Evolutionary conservation across 2,888 invertebrate species (phyloP).

Genomic region (Gari tellinella): DNA sequence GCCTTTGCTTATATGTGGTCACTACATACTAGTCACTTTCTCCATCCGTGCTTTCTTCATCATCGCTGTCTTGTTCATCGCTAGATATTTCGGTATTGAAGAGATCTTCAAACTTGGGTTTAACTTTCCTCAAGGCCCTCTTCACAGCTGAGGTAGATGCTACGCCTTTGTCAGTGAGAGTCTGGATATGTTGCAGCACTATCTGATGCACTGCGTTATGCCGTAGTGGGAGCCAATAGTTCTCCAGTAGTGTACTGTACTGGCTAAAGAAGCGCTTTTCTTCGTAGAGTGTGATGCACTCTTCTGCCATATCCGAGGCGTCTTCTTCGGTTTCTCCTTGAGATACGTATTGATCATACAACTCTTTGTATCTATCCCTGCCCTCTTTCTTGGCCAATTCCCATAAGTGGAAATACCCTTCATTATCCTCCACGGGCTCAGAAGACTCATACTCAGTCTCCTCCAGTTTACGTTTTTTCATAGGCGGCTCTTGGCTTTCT

Average conservation of each 20-base stretch:
- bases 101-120: slow-evolving; percentile 14
- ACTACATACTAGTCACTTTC: slow-evolving; percentile 6
- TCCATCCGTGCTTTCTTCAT: slow-evolving; percentile 1
- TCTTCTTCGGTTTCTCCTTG: slow-evolving; percentile 24
- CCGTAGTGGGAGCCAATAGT: slow-evolving; percentile 12
- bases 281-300: slow-evolving; percentile 1
- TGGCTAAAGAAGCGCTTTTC: slow-evolving; percentile 11
- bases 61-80: slow-evolving; percentile 22
- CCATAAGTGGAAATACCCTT: slow-evolving; percentile 11
- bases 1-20: slow-evolving; percentile 9
- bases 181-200: slow-evolving; percentile 2
- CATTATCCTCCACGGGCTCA: slow-evolving; percentile 33
- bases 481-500: slow-evolving; percentile 9
- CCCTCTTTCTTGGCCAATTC: not conserved
- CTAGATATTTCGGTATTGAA: slow-evolving; percentile 21
- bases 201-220: slow-evolving; percentile 6
- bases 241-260: slow-evolving; percentile 13
- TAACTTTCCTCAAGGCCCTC: slow-evolving; percentile 22
- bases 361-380: slow-evolving; percentile 9
- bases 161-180: slow-evolving; percentile 3
- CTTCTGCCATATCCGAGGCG: slow-evolving; percentile 19
- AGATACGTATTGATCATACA: slow-evolving; percentile 10
- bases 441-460: not conserved
- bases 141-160: not conserved
- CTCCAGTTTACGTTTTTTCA: slow-evolving; percentile 21